Evolutionary conservation across 2,113 vertebrate species (phyloP).

Genomic region (Mus pahari): DNA sequence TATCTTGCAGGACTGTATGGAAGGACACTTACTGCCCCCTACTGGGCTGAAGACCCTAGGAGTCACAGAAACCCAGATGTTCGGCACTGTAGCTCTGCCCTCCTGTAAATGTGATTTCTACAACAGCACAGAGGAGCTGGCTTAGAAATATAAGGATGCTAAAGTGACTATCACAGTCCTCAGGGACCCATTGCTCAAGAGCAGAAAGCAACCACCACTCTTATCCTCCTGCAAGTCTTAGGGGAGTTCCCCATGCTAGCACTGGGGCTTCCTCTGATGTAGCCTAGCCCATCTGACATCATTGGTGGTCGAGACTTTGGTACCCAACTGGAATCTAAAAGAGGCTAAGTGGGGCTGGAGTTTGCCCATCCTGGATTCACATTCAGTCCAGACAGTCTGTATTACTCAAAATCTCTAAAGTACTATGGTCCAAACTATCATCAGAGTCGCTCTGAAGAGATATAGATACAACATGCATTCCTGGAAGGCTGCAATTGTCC

Average conservation of each 20-base stretch:
- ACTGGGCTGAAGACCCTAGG: constrained; percentile 91
- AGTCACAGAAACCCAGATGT: constrained; percentile 88
- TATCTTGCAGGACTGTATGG: constrained; percentile 90
- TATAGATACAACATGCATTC: background rate
- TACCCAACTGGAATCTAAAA: background rate
- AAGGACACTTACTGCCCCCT: constrained; percentile 94
- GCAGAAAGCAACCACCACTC: constrained; percentile 65
- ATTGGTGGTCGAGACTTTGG: background rate
- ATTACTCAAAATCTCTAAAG: background rate
- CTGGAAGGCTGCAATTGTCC: background rate
- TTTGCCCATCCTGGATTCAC: background rate
- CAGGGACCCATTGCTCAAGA: background rate
- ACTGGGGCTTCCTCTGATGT: constrained; percentile 87
- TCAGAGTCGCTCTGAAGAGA: background rate
- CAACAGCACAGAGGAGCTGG: background rate
- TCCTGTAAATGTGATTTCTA: constrained; percentile 95
- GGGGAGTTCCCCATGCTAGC: constrained; percentile 67
- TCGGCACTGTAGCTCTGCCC: constrained; percentile 87
- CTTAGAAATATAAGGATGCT: constrained; percentile 60
- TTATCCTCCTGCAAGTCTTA: constrained; percentile 88
- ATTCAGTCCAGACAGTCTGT: background rate
- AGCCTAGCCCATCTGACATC: constrained; percentile 89
- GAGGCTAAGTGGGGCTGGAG: too few relatives aligned
- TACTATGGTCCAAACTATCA: background rate
- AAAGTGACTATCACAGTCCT: constrained; percentile 81